These are phyloP conservation scores for Rhynchophorus ferrugineus DNA, from an alignment of 1,140 invertebrate species.

Conservation along the genomic window DNA sequence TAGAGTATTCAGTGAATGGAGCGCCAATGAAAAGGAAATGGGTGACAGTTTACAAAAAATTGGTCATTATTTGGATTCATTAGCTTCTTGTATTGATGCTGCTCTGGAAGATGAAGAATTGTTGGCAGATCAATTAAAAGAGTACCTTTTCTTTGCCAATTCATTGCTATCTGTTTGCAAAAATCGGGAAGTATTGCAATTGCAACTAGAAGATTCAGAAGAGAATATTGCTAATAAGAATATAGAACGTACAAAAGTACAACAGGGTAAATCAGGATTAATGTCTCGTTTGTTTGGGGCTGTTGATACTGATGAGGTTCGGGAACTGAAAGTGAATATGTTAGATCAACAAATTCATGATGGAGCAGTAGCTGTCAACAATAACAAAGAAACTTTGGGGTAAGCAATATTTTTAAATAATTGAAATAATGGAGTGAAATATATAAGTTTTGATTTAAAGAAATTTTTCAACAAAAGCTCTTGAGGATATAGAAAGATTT, in stretches of 20 bases:
- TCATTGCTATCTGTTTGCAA: slow-evolving; percentile 66
- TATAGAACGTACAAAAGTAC: slow-evolving; percentile 45
- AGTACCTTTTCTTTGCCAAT: slow-evolving; percentile 71
- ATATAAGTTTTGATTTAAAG: slow-evolving; percentile 44
- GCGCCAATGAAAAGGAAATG: slow-evolving; percentile 75
- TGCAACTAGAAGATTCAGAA: slow-evolving; percentile 62
- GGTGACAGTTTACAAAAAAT: slow-evolving; percentile 68
- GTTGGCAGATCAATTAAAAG: slow-evolving; percentile 76
- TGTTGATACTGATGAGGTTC: slow-evolving; percentile 70
- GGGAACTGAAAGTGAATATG: slow-evolving; percentile 62
- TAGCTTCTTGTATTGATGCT: slow-evolving; percentile 67
- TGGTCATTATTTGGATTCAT: slow-evolving; percentile 64
- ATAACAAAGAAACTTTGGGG: slow-evolving; percentile 55
- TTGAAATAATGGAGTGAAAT: not conserved
- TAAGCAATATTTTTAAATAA: slow-evolving; percentile 36
- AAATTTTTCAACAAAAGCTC: slow-evolving; percentile 62
- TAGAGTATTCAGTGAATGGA: slow-evolving; percentile 79
- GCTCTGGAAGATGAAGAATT: slow-evolving; percentile 75
- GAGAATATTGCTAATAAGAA: slow-evolving; percentile 51
- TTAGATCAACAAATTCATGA: slow-evolving; percentile 66
- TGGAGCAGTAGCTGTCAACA: slow-evolving; percentile 52
- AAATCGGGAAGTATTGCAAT: slow-evolving; percentile 66
- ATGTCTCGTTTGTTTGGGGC: slow-evolving; percentile 71
- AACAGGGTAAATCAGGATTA: slow-evolving; percentile 59
- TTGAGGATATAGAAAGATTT: slow-evolving; percentile 69